These are phyloP conservation scores for Dolomedes plantarius DNA, from an alignment of 2,888 invertebrate species.

Conservation along the genomic window DNA sequence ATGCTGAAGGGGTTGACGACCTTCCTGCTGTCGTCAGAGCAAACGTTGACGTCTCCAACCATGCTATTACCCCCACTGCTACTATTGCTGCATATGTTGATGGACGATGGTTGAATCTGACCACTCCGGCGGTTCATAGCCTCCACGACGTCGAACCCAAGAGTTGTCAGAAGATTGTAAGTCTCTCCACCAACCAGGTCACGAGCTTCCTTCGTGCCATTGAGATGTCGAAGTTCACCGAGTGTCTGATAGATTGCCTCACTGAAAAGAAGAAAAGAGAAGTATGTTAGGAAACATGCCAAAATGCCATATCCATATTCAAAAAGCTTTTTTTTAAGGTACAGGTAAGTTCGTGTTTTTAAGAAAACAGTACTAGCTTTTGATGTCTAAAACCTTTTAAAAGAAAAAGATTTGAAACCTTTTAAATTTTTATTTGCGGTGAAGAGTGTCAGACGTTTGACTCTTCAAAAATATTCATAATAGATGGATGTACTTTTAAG, in stretches of 20 bases:
- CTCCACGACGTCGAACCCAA: constrained; percentile 72
- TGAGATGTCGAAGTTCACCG: constrained; percentile 72
- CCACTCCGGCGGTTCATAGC: constrained; percentile 41
- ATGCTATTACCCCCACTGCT: constrained; percentile 32
- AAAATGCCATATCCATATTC: no score
- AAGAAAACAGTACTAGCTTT: no score
- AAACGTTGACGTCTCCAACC: constrained; percentile 39
- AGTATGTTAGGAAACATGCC: not conserved
- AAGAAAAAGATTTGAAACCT: no score
- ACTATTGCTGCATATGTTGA: constrained; percentile 45
- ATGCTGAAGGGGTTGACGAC: constrained; percentile 63
- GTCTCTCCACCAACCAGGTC: constrained; percentile 73
- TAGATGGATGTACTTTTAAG: no score
- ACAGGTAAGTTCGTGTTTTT: no score
- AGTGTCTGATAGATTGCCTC: constrained; percentile 74
- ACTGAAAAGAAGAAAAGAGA: constrained; percentile 36
- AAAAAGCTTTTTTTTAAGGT: no score
- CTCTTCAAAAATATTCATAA: no score
- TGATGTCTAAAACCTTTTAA: no score
- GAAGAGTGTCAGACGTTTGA: no score
- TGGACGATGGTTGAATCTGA: not conserved
- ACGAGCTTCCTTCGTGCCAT: constrained; percentile 70
- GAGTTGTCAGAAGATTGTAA: constrained; percentile 69
- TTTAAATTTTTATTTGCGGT: no score
- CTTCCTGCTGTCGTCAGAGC: constrained; percentile 36